phyloP scores from a whole-genome alignment of 2,888 invertebrate genomes.

The Philereme transversata region DNA sequence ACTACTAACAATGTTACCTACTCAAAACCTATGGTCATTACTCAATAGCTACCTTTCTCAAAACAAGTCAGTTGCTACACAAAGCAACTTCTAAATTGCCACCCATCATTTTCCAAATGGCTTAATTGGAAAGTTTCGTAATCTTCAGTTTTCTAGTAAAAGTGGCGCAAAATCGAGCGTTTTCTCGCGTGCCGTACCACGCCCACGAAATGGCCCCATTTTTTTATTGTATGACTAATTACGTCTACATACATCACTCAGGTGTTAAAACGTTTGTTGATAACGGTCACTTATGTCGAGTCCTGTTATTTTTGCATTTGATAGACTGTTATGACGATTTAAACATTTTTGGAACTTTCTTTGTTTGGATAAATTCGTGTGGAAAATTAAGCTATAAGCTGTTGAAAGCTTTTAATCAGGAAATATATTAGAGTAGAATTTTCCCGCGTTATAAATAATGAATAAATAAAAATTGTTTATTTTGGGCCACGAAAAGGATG shows the following conservation, averaged over 20 bases:
- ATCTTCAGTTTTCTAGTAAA: conserved; percentile 37
- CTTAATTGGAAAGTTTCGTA: conserved; percentile 78
- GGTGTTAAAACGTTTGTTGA: conserved; percentile 44
- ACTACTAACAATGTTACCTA: conserved; percentile 26
- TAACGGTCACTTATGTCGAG: conserved; percentile 38
- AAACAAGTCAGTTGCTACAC: conserved; percentile 52
- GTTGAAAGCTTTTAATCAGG: conserved; percentile 8
- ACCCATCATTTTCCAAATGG: conserved; percentile 68
- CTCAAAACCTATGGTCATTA: conserved; percentile 32
- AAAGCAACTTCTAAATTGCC: conserved; percentile 45
- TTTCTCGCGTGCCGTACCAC: conserved; percentile 71
- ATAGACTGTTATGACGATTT: conserved; percentile 27
- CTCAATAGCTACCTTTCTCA: conserved; percentile 35
- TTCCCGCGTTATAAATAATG: too few species aligned
- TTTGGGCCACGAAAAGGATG: too few species aligned
- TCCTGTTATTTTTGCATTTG: conserved; percentile 33
- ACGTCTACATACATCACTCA: conserved; percentile 42
- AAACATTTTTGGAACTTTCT: conserved; percentile 18
- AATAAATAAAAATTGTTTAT: too few species aligned
- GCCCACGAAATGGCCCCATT: conserved; percentile 53
- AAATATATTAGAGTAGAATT: too few species aligned
- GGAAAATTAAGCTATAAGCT: conserved; percentile 4
- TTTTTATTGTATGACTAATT: conserved; percentile 55
- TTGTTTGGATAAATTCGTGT: conserved; percentile 19
- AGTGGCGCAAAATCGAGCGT: conserved; percentile 61